These are phyloP conservation scores for Solea senegalensis DNA, from an alignment of 2,113 vertebrate species.

Conservation along the genomic window DNA sequence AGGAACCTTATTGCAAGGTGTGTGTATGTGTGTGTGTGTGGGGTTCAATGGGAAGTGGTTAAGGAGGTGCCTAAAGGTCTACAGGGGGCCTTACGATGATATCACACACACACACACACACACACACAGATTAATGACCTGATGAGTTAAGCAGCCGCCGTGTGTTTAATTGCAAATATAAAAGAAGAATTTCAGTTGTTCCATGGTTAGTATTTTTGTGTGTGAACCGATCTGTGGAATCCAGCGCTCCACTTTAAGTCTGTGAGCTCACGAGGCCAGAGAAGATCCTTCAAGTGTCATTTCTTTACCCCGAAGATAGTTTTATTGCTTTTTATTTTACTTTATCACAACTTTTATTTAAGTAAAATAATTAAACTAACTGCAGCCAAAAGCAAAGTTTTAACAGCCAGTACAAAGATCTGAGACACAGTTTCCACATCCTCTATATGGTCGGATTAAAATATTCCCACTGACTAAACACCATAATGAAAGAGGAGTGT, in stretches of 20 bases:
- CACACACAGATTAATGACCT: not conserved
- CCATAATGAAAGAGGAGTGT: slow-evolving; percentile 5
- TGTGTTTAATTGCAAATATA: not conserved
- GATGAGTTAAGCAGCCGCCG: too few species aligned
- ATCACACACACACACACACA: slow-evolving; percentile 8
- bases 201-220: too few species aligned
- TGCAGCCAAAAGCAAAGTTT: too few species aligned
- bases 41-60: slow-evolving; percentile 29
- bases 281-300: too few species aligned
- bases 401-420: not conserved
- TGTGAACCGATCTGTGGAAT: too few species aligned
- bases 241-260: too few species aligned
- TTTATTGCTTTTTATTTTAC: too few species aligned
- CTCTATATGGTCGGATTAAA: not conserved
- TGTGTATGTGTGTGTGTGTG: not conserved
- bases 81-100: slow-evolving; percentile 17
- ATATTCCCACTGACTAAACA: slow-evolving; percentile 15
- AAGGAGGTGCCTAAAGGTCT: slow-evolving; percentile 34
- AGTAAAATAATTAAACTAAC: too few species aligned
- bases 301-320: too few species aligned
- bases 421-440: not conserved
- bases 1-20: slow-evolving; percentile 53
- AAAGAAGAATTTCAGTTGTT: not conserved
- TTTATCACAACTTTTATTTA: too few species aligned
- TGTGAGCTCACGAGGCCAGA: too few species aligned